phyloP scores from a whole-genome alignment of 2,797 vertebrate species.

The Mus spretus region DNA sequence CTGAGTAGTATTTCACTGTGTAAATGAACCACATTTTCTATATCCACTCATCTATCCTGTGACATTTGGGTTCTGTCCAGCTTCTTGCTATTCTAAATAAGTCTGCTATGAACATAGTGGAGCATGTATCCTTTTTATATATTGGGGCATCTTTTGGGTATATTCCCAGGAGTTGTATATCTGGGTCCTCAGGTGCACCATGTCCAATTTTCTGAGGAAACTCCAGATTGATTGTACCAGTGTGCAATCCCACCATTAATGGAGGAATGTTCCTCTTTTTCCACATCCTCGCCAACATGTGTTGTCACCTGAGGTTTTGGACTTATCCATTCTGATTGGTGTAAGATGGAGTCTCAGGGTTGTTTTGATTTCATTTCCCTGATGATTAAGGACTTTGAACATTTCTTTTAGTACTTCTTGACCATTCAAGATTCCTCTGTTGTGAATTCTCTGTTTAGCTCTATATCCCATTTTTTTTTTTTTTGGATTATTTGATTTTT shows the following conservation, averaged over 20 bases:
- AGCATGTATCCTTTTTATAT: accelerated
- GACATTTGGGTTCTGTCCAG: neutral
- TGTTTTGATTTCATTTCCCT: neutral
- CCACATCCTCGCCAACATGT: no score
- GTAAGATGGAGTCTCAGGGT: neutral
- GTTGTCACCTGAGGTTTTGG: no score
- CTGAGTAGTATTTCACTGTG: neutral
- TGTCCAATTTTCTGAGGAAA: neutral
- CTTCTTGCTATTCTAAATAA: neutral
- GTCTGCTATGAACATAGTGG: neutral
- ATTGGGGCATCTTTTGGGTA: neutral
- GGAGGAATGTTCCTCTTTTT: neutral
- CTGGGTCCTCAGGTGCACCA: neutral
- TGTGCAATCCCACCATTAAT: neutral
- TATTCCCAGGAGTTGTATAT: neutral
- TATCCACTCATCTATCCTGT: neutral
- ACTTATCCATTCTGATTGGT: neutral
- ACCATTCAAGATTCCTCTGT: neutral
- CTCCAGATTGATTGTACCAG: neutral
- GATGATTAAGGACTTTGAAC: neutral
- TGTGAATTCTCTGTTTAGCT: neutral
- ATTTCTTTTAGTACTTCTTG: neutral
- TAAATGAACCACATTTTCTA: neutral
- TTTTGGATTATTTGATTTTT: neutral
- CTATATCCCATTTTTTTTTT: neutral